Conservation (phyloP, 2,797 vertebrate species). For the Mycteria americana region DNA sequence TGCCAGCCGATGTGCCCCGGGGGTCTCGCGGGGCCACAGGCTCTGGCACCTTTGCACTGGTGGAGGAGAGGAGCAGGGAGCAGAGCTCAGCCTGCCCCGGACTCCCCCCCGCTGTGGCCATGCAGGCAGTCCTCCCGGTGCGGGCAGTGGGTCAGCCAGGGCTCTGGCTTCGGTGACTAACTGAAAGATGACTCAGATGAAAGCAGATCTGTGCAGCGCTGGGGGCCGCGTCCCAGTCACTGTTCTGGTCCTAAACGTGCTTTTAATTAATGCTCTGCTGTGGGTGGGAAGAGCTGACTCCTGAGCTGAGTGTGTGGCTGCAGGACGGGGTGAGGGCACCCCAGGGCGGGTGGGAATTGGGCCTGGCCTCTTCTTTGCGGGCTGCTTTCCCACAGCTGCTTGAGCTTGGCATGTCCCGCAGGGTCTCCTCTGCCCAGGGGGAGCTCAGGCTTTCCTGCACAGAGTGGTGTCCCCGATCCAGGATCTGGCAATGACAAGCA, state of each 20-base stretch:
- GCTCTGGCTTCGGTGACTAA: background rate
- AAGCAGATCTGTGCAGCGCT: background rate
- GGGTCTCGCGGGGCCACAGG: rapidly evolving
- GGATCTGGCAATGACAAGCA: background rate
- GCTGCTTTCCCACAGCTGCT: background rate
- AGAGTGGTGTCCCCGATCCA: rapidly evolving
- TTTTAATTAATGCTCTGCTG: slow-evolving; percentile 41
- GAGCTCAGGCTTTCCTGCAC: background rate
- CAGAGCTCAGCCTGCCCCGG: background rate
- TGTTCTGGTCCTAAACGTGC: slow-evolving; percentile 19
- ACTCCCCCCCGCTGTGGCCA: rapidly evolving
- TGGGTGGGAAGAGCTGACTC: slow-evolving; percentile 13
- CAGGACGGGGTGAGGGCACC: background rate
- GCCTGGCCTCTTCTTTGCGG: background rate
- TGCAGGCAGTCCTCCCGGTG: background rate
- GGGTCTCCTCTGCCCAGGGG: background rate
- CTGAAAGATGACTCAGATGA: background rate
- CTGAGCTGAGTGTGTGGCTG: background rate
- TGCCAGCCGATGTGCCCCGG: rapidly evolving
- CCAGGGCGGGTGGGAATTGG: background rate
- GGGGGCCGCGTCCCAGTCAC: background rate
- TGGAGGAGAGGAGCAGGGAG: background rate
- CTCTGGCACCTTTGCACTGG: rapidly evolving
- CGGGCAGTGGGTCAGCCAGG: background rate
- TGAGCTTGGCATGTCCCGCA: rapidly evolving